Evolutionary conservation across 2,888 invertebrate genomes (phyloP).

Genomic region (Yponomeuta malinellus): DNA sequence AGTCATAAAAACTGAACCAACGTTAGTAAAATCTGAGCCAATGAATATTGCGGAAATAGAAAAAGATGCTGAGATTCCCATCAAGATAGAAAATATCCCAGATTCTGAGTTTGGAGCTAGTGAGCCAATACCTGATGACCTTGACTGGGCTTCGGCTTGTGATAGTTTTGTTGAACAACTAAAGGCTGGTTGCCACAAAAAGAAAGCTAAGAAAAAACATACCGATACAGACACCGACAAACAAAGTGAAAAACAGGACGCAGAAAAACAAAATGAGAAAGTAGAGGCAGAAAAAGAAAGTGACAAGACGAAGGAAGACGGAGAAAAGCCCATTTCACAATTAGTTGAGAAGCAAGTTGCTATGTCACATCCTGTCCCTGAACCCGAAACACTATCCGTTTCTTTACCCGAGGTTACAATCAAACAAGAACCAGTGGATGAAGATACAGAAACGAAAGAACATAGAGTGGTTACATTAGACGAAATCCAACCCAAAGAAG

Average conservation of each 20-base stretch:
- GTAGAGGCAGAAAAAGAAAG: not conserved
- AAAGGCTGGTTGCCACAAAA: constrained; percentile 75
- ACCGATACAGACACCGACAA: not conserved
- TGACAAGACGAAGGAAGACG: not conserved
- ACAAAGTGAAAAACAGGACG: not conserved
- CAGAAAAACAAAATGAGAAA: not conserved
- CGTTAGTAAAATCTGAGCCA: constrained; percentile 78
- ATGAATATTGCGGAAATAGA: constrained; percentile 80
- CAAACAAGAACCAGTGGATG: constrained; percentile 58
- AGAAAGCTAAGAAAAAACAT: constrained; percentile 72
- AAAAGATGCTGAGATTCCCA: constrained; percentile 70
- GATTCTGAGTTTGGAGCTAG: constrained; percentile 28
- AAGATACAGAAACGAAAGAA: constrained; percentile 29
- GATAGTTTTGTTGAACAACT: constrained; percentile 87
- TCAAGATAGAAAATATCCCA: constrained; percentile 45
- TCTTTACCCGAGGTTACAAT: constrained; percentile 17
- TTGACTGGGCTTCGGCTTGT: constrained; percentile 82
- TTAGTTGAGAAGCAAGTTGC: not conserved
- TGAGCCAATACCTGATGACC: constrained; percentile 39
- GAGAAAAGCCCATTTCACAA: not conserved
- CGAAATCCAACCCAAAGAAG: not conserved
- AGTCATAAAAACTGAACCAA: constrained; percentile 79
- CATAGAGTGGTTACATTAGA: not conserved
- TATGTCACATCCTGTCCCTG: not conserved
- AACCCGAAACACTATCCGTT: not conserved